These are phyloP conservation scores for Danio kyathit DNA, from an alignment of 2,797 vertebrate species.

Conservation along the genomic window DNA sequence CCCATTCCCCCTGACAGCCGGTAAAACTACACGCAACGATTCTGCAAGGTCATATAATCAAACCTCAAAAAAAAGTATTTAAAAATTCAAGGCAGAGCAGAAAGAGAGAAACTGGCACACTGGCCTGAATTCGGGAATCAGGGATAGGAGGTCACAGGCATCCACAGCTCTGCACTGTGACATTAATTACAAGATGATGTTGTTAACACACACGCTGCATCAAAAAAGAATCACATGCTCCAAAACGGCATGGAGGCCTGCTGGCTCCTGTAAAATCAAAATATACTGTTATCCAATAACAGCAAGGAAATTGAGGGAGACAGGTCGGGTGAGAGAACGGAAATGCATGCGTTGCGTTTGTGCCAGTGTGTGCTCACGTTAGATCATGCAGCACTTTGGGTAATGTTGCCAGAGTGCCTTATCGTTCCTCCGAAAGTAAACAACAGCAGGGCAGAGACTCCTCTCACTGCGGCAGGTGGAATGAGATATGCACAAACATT, in stretches of 20 bases:
- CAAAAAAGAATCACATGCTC: conserved; percentile 35
- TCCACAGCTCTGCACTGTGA: neutral
- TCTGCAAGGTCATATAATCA: conserved; percentile 19
- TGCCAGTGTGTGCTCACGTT: conserved; percentile 54
- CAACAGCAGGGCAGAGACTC: conserved; percentile 41
- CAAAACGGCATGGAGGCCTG: conserved; percentile 22
- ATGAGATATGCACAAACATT: conserved; percentile 46
- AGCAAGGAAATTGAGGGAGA: conserved; percentile 24
- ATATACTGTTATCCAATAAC: conserved; percentile 25
- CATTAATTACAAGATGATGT: conserved; percentile 43
- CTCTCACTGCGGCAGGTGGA: conserved; percentile 30
- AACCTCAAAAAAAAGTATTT: conserved; percentile 3
- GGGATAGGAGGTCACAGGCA: conserved; percentile 14
- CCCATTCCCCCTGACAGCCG: neutral
- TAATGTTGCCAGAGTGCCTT: conserved; percentile 67
- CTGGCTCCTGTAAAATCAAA: conserved; percentile 36
- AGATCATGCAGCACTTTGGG: conserved; percentile 70
- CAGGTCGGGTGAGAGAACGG: conserved; percentile 15
- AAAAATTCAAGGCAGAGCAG: neutral
- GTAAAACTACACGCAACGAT: neutral
- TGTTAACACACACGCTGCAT: conserved; percentile 35
- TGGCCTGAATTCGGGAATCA: conserved; percentile 6
- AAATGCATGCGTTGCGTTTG: conserved; percentile 10
- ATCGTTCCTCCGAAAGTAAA: conserved; percentile 44
- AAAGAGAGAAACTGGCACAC: conserved; percentile 1